phyloP scores from a whole-genome alignment of 2,888 invertebrate genomes.

The Agonum fuliginosum region DNA sequence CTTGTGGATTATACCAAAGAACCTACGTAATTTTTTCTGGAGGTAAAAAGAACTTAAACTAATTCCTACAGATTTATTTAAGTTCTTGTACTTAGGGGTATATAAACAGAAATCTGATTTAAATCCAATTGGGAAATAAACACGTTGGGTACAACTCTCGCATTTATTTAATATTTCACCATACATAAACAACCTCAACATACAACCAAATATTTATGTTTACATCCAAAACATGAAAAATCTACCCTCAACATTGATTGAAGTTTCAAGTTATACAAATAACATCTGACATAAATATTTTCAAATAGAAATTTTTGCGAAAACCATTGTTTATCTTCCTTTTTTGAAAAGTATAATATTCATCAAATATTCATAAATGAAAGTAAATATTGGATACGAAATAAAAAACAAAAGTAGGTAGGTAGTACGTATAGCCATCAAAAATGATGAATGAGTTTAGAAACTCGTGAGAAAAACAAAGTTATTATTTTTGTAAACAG shows the following conservation, averaged over 20 bases:
- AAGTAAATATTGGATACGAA: slow-evolving; percentile 30
- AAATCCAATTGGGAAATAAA: no score
- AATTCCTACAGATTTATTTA: no score
- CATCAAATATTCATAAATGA: slow-evolving; percentile 9
- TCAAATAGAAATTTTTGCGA: slow-evolving; percentile 1
- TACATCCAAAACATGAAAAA: neutral
- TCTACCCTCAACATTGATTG: neutral
- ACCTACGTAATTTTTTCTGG: no score
- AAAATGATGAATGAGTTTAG: slow-evolving; percentile 26
- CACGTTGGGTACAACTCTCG: no score
- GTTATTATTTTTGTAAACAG: slow-evolving; percentile 16
- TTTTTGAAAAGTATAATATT: slow-evolving; percentile 13
- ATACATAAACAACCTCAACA: neutral
- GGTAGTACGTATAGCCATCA: slow-evolving; percentile 22
- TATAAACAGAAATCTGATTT: no score
- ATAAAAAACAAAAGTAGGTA: slow-evolving; percentile 17
- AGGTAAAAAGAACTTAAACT: no score
- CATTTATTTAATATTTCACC: neutral
- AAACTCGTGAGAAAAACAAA: slow-evolving; percentile 6
- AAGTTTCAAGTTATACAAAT: neutral
- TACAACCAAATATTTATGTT: slow-evolving; percentile 15
- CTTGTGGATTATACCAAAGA: no score
- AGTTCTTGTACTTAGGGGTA: no score
- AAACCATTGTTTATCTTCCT: slow-evolving; percentile 8
- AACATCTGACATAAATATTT: neutral